Conservation (phyloP, 2,113 vertebrate genomes). For the Talpa occidentalis region DNA sequence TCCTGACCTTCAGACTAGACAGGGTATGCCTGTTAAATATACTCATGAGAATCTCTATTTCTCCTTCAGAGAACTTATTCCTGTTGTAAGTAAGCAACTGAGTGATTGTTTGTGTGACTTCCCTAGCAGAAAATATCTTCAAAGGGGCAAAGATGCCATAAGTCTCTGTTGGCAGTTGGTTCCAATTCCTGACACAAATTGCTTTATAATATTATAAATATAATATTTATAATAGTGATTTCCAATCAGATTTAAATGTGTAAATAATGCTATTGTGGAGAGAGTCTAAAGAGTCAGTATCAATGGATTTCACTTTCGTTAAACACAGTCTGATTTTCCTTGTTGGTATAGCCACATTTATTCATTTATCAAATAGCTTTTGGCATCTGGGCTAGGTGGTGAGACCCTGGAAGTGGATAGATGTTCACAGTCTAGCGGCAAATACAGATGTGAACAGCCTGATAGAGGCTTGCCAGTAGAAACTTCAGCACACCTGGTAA, state of each 20-base stretch:
- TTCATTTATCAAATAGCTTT: background rate
- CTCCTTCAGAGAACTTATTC: background rate
- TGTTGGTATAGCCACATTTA: background rate
- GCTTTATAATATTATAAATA: too few relatives aligned
- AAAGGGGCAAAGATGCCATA: background rate
- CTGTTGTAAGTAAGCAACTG: background rate
- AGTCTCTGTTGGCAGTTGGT: background rate
- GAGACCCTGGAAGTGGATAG: background rate
- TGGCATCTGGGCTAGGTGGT: background rate
- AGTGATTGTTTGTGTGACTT: constrained; percentile 18
- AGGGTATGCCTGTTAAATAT: background rate
- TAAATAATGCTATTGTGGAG: background rate
- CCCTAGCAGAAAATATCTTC: background rate
- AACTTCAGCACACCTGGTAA: background rate
- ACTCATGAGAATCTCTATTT: background rate
- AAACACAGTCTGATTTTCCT: background rate
- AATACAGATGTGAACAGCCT: background rate
- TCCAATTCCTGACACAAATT: background rate
- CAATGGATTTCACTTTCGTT: background rate
- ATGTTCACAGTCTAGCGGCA: background rate
- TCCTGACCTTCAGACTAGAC: background rate
- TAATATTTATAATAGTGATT: too few relatives aligned
- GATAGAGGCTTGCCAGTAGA: background rate
- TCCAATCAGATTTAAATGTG: background rate
- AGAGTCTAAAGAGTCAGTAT: background rate